These are phyloP conservation scores for Serrognathus titanus DNA, from an alignment of 2,888 invertebrate genomes.

Conservation along the genomic window DNA sequence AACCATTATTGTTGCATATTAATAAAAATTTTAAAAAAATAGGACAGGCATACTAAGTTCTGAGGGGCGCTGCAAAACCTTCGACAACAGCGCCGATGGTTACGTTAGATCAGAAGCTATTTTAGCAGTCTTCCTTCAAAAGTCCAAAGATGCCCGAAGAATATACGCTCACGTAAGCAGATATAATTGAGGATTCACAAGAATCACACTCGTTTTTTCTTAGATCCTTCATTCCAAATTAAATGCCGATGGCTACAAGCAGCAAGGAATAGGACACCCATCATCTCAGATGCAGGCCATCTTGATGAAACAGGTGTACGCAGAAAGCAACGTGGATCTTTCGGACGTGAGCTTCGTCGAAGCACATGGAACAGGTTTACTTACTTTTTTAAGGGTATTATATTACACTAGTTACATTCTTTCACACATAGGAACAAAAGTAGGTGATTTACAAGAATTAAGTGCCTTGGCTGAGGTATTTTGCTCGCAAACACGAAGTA, in stretches of 20 bases:
- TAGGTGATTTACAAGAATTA: conserved; percentile 91
- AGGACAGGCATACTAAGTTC: conserved; percentile 70
- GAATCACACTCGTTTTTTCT: no score
- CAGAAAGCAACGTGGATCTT: conserved; percentile 69
- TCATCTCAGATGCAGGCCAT: conserved; percentile 56
- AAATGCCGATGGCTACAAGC: conserved; percentile 45
- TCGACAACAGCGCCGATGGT: conserved; percentile 80
- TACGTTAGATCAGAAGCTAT: conserved; percentile 82
- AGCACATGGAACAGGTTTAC: conserved; percentile 84
- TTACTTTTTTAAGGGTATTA: no score
- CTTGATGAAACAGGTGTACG: conserved; percentile 61
- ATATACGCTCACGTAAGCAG: conserved; percentile 51
- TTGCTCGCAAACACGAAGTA: conserved; percentile 67
- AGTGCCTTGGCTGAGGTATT: conserved; percentile 77
- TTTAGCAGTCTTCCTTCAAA: conserved; percentile 69
- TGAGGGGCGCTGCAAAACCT: conserved; percentile 86
- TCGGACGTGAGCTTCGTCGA: conserved; percentile 73
- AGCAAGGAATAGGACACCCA: conserved; percentile 45
- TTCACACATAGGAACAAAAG: conserved; percentile 60
- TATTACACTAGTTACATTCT: no score
- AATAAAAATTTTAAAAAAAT: no score
- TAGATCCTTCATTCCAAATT: conserved; percentile 38
- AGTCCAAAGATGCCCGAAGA: conserved; percentile 51
- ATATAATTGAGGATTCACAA: no score
- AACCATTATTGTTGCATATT: no score